Evolutionary conservation across 2,113 vertebrate genomes (phyloP).

Genomic region (Beaufortia kweichowensis): DNA sequence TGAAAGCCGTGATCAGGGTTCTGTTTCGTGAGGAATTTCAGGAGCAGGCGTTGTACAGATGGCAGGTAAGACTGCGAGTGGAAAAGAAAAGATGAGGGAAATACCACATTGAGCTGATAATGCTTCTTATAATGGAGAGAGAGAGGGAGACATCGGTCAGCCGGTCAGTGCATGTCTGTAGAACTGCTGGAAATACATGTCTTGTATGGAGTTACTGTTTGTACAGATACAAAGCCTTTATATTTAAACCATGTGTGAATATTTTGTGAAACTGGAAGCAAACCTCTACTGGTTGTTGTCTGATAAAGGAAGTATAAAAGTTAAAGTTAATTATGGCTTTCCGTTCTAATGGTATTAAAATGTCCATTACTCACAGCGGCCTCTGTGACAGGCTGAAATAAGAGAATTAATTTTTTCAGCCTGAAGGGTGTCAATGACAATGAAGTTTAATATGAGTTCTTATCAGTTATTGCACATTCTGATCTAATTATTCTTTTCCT

Average conservation of each 20-base stretch:
- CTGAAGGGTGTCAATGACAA: background rate
- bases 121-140: background rate
- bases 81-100: background rate
- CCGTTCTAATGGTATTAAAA: too few species aligned
- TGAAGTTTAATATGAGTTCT: background rate
- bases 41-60: conserved; percentile 33
- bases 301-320: too few species aligned
- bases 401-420: background rate
- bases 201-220: too few species aligned
- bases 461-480: background rate
- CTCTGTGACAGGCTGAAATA: background rate
- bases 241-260: background rate
- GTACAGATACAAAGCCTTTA: background rate
- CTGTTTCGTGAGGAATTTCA: conserved; percentile 57
- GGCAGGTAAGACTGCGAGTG: conserved; percentile 59
- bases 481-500: background rate
- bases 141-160: too few species aligned
- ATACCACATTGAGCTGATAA: background rate
- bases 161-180: too few species aligned
- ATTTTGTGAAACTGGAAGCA: background rate
- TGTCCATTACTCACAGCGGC: too few species aligned
- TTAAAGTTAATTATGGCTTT: too few species aligned
- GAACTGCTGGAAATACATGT: too few species aligned
- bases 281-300: background rate
- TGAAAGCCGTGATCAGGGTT: conserved; percentile 67